These are phyloP conservation scores for Cephus runcator DNA, from an alignment of 2,888 invertebrate genomes.

Conservation along the genomic window DNA sequence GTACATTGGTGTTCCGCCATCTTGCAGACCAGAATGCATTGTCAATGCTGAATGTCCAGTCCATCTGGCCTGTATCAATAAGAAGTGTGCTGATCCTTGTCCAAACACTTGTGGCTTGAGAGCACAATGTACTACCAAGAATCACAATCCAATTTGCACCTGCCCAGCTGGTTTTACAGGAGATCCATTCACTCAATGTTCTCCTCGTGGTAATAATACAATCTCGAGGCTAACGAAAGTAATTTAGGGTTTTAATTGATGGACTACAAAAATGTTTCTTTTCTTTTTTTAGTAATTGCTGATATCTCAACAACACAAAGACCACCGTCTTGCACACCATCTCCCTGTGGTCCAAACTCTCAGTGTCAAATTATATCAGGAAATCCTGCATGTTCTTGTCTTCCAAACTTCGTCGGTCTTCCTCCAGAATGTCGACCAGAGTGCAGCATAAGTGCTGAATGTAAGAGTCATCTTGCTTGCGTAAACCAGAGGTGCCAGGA, in stretches of 20 bases:
- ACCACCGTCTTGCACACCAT: constrained; percentile 82
- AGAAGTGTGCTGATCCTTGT: constrained; percentile 89
- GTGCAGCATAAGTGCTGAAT: constrained; percentile 83
- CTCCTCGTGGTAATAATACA: constrained; percentile 71
- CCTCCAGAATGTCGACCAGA: constrained; percentile 85
- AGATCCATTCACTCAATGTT: constrained; percentile 85
- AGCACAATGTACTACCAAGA: constrained; percentile 84
- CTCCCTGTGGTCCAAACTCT: constrained; percentile 87
- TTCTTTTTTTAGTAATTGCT: constrained; percentile 43
- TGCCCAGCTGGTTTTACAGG: constrained; percentile 87
- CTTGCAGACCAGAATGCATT: constrained; percentile 86
- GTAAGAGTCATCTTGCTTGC: constrained; percentile 80
- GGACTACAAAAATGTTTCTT: neutral
- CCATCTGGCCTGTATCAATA: constrained; percentile 85
- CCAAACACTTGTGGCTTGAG: constrained; percentile 87
- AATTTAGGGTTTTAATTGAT: neutral
- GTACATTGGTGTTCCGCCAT: constrained; percentile 82
- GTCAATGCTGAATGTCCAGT: constrained; percentile 87
- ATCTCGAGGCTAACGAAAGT: neutral
- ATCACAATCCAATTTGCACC: constrained; percentile 89
- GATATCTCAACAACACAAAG: constrained; percentile 69
- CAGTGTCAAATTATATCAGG: constrained; percentile 80
- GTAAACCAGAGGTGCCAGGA: constrained; percentile 83
- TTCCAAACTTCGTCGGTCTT: constrained; percentile 80
- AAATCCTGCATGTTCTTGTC: constrained; percentile 82